phyloP scores from a whole-genome alignment of 2,888 invertebrate species.

The Apoda limacodes region DNA sequence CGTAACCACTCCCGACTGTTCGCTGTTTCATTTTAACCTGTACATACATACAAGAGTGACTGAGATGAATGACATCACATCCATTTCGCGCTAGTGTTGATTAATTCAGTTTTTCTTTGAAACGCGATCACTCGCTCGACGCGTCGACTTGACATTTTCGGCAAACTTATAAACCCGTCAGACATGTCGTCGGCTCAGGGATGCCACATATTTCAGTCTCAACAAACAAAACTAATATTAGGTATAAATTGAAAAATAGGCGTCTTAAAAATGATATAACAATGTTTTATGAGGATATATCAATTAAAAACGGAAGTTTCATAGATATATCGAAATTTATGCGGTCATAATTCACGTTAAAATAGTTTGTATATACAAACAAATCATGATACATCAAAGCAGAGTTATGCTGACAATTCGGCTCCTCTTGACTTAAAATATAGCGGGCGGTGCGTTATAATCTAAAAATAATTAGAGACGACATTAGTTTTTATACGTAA shows the following conservation, averaged over 20 bases:
- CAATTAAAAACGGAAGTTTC: conserved; percentile 53
- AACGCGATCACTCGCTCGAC: conserved; percentile 42
- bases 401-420: conserved; percentile 68
- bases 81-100: conserved; percentile 51
- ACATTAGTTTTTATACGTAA: conserved; percentile 69
- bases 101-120: conserved; percentile 64
- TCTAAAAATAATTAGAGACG: conserved; percentile 69
- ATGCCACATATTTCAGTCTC: conserved; percentile 14
- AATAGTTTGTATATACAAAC: conserved; percentile 63
- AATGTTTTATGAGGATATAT: conserved; percentile 45
- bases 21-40: conserved; percentile 39
- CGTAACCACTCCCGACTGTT: conserved; percentile 53
- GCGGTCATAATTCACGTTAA: conserved; percentile 59
- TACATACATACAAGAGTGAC: conserved; percentile 35
- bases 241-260: conserved; percentile 25
- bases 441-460: conserved; percentile 65
- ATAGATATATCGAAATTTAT: conserved; percentile 58
- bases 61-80: conserved; percentile 46
- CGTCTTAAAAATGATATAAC: conserved; percentile 47
- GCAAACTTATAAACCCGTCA: conserved; percentile 44
- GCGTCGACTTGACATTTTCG: conserved; percentile 47
- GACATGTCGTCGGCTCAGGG: conserved; percentile 28
- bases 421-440: conserved; percentile 62
- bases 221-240: conserved; percentile 13
- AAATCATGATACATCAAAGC: conserved; percentile 67